phyloP scores from a whole-genome alignment of 2,113 vertebrate species.

The Rhinolophus ferrumequinum region DNA sequence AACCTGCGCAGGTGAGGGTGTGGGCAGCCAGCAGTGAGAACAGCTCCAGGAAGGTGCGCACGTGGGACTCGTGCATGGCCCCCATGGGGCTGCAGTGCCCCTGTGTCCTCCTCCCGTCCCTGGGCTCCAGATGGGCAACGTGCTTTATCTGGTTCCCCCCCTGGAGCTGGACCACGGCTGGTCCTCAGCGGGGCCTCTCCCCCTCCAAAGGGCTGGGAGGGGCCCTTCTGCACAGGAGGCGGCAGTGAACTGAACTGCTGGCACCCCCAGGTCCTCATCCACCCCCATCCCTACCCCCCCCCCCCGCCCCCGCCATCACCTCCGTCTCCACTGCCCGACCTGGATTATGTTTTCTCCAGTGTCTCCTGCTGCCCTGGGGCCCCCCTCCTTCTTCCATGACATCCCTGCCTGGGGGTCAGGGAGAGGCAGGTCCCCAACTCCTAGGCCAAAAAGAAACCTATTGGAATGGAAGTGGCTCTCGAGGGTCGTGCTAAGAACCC shows the following conservation, averaged over 20 bases:
- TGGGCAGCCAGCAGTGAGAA: not conserved
- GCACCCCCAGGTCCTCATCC: not conserved
- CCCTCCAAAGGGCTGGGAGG: no score
- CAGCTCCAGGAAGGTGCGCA: fast-evolving
- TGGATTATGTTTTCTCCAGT: not conserved
- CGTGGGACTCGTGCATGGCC: fast-evolving
- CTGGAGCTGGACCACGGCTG: not conserved
- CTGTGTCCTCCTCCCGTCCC: not conserved
- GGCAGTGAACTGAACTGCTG: fast-evolving
- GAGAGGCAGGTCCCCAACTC: not conserved
- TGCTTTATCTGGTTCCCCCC: not conserved
- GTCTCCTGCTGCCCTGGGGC: not conserved
- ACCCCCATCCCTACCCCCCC: not conserved
- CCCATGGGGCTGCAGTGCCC: fast-evolving
- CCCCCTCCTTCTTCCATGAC: not conserved
- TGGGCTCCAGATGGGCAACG: not conserved
- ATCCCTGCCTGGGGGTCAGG: no score
- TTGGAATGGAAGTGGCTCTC: not conserved
- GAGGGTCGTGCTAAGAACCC: not conserved
- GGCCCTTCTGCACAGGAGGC: not conserved
- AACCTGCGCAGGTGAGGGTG: fast-evolving
- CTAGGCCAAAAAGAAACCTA: not conserved
- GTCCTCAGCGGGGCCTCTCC: not conserved
- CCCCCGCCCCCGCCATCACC: no score
- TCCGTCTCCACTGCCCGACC: not conserved